These are phyloP conservation scores for Gallinago media DNA, from an alignment of 2,113 vertebrate genomes.

Conservation along the genomic window DNA sequence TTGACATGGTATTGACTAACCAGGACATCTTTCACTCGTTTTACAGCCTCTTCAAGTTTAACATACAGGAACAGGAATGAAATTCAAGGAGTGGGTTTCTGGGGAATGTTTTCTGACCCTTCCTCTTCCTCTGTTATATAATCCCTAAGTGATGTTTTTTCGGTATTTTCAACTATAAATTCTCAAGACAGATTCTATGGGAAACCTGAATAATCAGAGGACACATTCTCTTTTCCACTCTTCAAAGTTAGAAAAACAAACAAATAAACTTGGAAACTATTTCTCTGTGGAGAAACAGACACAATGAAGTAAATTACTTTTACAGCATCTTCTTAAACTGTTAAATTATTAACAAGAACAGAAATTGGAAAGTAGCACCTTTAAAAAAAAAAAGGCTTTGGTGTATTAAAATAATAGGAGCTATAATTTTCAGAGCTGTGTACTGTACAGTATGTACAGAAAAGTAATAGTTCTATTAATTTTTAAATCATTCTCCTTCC, in stretches of 20 bases:
- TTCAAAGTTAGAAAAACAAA: neutral
- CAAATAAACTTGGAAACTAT: neutral
- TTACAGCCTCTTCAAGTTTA: neutral
- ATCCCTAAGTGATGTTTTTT: neutral
- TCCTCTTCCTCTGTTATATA: neutral
- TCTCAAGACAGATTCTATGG: neutral
- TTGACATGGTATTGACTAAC: neutral
- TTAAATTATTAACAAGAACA: conserved; percentile 1
- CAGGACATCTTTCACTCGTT: neutral
- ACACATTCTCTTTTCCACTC: neutral
- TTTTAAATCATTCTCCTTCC: neutral
- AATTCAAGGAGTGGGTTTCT: neutral
- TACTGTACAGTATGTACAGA: neutral
- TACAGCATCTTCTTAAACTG: conserved; percentile 11
- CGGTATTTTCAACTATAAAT: neutral
- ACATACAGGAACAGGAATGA: neutral
- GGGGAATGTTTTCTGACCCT: neutral
- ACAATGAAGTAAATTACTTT: conserved; percentile 1
- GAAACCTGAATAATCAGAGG: neutral
- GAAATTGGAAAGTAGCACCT: conserved; percentile 8
- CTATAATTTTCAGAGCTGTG: neutral
- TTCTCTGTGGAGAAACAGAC: neutral
- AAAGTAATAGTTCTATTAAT: neutral
- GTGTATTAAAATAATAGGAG: neutral
- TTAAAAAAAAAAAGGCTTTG: neutral